phyloP scores from a whole-genome alignment of 2,888 invertebrate species.

The Trichogramma dendrolimi region DNA sequence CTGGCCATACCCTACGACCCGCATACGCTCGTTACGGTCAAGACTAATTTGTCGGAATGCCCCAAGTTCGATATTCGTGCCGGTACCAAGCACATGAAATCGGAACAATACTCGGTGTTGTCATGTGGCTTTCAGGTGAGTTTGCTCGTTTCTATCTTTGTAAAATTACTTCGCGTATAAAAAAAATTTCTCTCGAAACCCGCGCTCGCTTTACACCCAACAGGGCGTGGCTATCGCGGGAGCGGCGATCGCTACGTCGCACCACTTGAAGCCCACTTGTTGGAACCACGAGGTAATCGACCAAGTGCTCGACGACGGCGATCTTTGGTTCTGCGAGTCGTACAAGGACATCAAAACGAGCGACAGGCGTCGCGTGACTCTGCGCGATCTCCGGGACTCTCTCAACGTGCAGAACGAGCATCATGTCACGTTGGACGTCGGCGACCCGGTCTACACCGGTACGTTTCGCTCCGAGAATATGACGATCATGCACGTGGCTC shows the following conservation, averaged over 20 bases:
- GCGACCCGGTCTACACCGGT: constrained; percentile 43
- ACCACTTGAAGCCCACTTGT: constrained; percentile 38
- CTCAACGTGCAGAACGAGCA: constrained; percentile 39
- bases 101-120: constrained; percentile 43
- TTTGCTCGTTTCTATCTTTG: not conserved
- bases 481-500: constrained; percentile 41
- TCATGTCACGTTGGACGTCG: constrained; percentile 37
- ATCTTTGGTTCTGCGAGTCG: constrained; percentile 44
- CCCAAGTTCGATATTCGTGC: constrained; percentile 42
- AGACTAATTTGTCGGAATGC: constrained; percentile 38
- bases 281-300: constrained; percentile 47
- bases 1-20: constrained; percentile 42
- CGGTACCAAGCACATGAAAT: constrained; percentile 40
- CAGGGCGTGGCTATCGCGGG: constrained; percentile 47
- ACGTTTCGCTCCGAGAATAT: constrained; percentile 43
- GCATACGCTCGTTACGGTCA: constrained; percentile 41
- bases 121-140: constrained; percentile 48
- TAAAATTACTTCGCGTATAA: not conserved
- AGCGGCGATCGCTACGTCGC: constrained; percentile 44
- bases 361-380: constrained; percentile 38
- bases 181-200: not conserved
- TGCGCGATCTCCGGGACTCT: constrained; percentile 38
- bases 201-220: not conserved
- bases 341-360: constrained; percentile 37
- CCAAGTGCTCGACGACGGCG: constrained; percentile 46